phyloP scores from a whole-genome alignment of 2,797 vertebrate species.

The Muscicapa comitata region DNA sequence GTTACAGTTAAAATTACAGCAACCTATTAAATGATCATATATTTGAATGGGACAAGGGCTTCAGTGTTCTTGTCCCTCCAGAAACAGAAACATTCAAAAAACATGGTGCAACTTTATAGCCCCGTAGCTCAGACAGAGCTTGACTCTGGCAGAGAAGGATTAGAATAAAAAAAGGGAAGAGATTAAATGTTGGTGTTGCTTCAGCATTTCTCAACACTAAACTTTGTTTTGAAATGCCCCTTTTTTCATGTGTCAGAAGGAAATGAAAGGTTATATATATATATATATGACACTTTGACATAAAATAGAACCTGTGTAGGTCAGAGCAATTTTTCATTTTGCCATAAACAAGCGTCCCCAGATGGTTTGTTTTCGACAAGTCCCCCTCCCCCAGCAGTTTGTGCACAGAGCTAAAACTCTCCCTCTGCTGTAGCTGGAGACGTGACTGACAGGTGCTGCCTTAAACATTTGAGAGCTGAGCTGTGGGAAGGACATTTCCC shows the following conservation, averaged over 20 bases:
- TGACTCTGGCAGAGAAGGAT: not conserved
- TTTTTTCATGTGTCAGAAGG: not conserved
- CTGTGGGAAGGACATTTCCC: not conserved
- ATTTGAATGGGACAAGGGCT: not conserved
- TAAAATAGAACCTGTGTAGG: not conserved
- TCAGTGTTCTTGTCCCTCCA: not conserved
- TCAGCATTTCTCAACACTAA: not conserved
- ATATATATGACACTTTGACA: not conserved
- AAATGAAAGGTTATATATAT: not conserved
- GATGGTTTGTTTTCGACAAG: not conserved
- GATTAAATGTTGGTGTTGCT: not conserved
- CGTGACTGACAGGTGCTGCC: not conserved
- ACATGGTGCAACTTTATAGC: not conserved
- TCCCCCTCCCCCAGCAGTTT: not conserved
- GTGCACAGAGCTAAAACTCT: not conserved
- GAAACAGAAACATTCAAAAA: not conserved
- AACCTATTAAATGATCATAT: not conserved
- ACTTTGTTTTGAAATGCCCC: not conserved
- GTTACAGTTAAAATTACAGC: not conserved
- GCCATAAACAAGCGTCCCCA: not conserved
- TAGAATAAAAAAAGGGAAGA: not conserved
- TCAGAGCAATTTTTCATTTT: constrained; percentile 6
- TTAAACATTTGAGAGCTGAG: not conserved
- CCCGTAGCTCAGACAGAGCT: not conserved
- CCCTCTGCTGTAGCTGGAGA: not conserved